Base-by-base conservation (phyloP, 2,888 invertebrate genomes). In the Koerneria pararmatus region DNA sequence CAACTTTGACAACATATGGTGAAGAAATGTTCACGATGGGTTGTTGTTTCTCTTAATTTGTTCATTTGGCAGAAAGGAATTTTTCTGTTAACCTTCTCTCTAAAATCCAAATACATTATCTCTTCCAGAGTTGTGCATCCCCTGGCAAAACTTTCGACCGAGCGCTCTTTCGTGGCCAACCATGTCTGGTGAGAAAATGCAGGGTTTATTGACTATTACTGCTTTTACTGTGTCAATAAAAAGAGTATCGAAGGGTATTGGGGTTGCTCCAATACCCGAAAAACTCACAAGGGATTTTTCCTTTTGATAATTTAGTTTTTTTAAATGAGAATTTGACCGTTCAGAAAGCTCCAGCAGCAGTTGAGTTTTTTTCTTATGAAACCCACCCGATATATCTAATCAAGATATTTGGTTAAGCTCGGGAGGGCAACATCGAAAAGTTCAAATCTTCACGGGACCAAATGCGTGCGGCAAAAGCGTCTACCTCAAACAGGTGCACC, bases 401-500 rank as follows among this genome's bases (percentile, higher is more conserved):
- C n/a, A n/a, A n/a, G n/a, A n/a, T n/a, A n/a, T n/a, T n/a, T n/a
- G 24, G 57, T 64, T 41, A 41, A 71, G 70, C 19, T 72, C 88
- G 5, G 78, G 75, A 4, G 83, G 84, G 0, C 82, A 76, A 34
- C 63, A 86, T 6, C 88, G 83, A 3, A 85, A 84, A 71, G 87
- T 93, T 31, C 91, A 90, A 83, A 88, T 95, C 59, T 85, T 94
- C 5, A 92, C 91, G 0, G 94, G 93, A 0, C 91, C 94, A 0
- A 95, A 94, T 84, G 89, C 91, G 1, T 91, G 91, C 80, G 95
- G 95, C 2, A 95, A 95, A 85, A 93, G 91, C 69, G 89, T 93
- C 34, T 95, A 91, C 84, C 86, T 95, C 80, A 93, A 93, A 84
- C 92, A 93, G 86, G 88, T 88, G 41, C 19, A 56, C n/a, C 29